Evolutionary conservation across 2,888 invertebrate genomes (phyloP).

Genomic region (Nephrotoma flavescens): DNA sequence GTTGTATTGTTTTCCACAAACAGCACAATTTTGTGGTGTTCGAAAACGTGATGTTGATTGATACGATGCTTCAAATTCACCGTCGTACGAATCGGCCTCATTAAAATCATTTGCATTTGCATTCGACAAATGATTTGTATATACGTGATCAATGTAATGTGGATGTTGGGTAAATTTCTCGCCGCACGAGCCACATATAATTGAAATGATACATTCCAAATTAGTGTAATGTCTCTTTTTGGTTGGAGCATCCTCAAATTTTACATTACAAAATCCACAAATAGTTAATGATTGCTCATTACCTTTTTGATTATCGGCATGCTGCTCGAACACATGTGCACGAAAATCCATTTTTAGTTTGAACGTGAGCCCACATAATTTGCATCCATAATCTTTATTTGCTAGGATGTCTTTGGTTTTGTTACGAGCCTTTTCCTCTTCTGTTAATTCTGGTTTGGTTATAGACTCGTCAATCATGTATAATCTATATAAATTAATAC

Average conservation of each 20-base stretch:
- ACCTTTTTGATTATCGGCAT: slow-evolving; percentile 26
- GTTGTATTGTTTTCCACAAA: slow-evolving; percentile 31
- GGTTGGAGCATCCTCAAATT: slow-evolving; percentile 29
- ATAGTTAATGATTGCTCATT: slow-evolving; percentile 28
- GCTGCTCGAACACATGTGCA: slow-evolving; percentile 30
- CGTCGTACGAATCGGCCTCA: slow-evolving; percentile 1
- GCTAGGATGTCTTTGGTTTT: slow-evolving; percentile 28
- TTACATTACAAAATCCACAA: slow-evolving; percentile 28
- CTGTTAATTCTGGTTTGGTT: slow-evolving; percentile 14
- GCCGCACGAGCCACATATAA: slow-evolving; percentile 31
- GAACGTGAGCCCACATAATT: slow-evolving; percentile 28
- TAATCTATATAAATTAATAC: slow-evolving; percentile 29
- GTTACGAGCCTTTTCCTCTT: background rate
- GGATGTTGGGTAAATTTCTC: slow-evolving; percentile 30
- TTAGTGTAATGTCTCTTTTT: slow-evolving; percentile 32
- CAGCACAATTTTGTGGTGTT: slow-evolving; percentile 30
- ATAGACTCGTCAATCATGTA: slow-evolving; percentile 21
- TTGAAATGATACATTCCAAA: slow-evolving; percentile 30
- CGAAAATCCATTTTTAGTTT: slow-evolving; percentile 31
- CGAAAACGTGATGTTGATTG: slow-evolving; percentile 16
- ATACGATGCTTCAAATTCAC: slow-evolving; percentile 1
- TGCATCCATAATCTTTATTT: slow-evolving; percentile 32
- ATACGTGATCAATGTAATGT: slow-evolving; percentile 30
- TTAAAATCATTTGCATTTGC: slow-evolving; percentile 13
- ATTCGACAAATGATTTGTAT: slow-evolving; percentile 24